phyloP scores from a whole-genome alignment of 2,888 invertebrate species.

The Drosophila antonietae region DNA sequence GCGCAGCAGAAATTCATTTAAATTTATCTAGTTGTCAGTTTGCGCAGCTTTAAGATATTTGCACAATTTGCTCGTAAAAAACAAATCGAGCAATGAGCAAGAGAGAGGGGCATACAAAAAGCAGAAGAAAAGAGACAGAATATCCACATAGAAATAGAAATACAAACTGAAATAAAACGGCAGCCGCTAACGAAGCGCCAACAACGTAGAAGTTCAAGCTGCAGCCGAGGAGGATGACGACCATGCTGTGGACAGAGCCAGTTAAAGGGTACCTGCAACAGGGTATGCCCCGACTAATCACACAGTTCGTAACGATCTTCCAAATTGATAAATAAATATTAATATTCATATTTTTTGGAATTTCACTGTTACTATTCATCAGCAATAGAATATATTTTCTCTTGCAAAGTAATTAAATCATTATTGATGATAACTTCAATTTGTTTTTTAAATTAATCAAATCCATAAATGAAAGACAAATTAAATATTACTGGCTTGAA shows the following conservation, averaged over 20 bases:
- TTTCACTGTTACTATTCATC: too few species aligned
- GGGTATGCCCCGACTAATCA: neutral
- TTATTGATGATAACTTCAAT: too few species aligned
- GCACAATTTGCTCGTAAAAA: slow-evolving; percentile 82
- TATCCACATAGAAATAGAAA: slow-evolving; percentile 31
- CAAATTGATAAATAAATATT: too few species aligned
- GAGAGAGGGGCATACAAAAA: slow-evolving; percentile 5
- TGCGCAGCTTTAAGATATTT: slow-evolving; percentile 77
- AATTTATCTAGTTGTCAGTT: slow-evolving; percentile 82
- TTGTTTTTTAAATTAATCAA: too few species aligned
- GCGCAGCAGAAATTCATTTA: slow-evolving; percentile 81
- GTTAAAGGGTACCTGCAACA: slow-evolving; percentile 1
- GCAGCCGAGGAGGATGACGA: slow-evolving; percentile 31
- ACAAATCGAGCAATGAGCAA: slow-evolving; percentile 64
- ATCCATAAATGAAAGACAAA: too few species aligned
- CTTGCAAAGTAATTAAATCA: too few species aligned
- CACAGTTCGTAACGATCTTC: neutral
- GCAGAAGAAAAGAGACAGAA: slow-evolving; percentile 1
- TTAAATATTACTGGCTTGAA: too few species aligned
- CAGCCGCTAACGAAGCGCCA: slow-evolving; percentile 81
- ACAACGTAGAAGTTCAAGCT: slow-evolving; percentile 47
- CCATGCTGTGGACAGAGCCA: slow-evolving; percentile 51
- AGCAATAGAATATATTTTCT: too few species aligned
- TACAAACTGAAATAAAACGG: slow-evolving; percentile 58
- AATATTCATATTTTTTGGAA: too few species aligned